A percentile compares a stretch with the other conserved stretches of the same genome.
phyloP scores from a whole-genome alignment of 2,113 vertebrate species.

The Gallinago media region DNA sequence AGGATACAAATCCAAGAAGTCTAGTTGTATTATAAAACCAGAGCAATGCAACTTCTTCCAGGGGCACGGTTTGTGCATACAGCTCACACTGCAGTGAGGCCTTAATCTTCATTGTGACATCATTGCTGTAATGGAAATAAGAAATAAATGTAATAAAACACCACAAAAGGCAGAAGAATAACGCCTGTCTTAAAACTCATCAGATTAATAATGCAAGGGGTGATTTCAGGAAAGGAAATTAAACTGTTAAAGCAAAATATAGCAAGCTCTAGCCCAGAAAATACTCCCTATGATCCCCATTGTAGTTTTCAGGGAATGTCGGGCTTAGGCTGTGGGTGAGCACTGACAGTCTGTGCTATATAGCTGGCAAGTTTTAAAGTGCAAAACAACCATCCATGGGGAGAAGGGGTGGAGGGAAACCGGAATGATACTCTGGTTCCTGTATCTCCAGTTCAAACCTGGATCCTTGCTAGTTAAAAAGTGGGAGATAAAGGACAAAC shows the following conservation, averaged over 20 bases:
- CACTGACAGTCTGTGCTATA: not conserved
- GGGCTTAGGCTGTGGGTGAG: not conserved
- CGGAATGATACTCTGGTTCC: not conserved
- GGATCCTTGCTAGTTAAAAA: not conserved
- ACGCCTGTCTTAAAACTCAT: not conserved
- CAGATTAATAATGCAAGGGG: slow-evolving; percentile 47
- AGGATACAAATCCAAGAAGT: slow-evolving; percentile 22
- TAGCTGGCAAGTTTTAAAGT: not conserved
- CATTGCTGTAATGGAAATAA: not conserved
- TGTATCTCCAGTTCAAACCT: not conserved
- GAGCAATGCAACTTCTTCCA: not conserved
- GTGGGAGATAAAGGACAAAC: not conserved
- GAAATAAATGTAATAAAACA: slow-evolving; percentile 26
- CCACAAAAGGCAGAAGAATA: not conserved
- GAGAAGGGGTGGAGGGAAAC: not conserved
- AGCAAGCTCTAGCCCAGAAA: not conserved
- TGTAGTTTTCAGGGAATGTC: not conserved
- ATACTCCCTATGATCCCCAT: not conserved
- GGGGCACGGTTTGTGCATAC: not conserved
- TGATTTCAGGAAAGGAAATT: slow-evolving; percentile 44
- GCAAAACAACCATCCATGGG: not conserved
- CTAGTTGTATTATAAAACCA: slow-evolving; percentile 10
- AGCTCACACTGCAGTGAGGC: not conserved
- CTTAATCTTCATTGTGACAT: slow-evolving; percentile 1
- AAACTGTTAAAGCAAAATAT: slow-evolving; percentile 7